phyloP scores from a whole-genome alignment of 2,797 vertebrate species.

The Rhynchotus rufescens region DNA sequence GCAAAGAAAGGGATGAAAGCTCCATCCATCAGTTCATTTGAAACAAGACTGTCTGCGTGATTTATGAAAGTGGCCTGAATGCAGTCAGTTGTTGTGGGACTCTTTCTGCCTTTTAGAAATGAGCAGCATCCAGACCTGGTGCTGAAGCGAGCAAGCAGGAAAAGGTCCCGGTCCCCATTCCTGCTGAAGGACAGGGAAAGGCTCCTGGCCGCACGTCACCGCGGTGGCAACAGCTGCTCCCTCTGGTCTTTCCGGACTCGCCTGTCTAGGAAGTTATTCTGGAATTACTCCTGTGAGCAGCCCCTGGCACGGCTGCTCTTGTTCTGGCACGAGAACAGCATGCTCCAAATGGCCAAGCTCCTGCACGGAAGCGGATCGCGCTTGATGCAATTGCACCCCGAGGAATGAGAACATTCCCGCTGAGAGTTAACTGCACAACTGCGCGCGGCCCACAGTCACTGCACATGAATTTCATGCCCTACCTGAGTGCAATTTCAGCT shows the following conservation, averaged over 20 bases:
- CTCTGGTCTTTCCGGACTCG: background rate
- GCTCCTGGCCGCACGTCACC: background rate
- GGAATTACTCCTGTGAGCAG: background rate
- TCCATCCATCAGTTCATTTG: conserved; percentile 12
- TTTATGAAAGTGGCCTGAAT: background rate
- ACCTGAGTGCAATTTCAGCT: background rate
- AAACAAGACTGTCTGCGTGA: background rate
- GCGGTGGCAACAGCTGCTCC: background rate
- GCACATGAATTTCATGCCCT: background rate
- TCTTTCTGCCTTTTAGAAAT: accelerated
- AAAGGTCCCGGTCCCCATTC: background rate
- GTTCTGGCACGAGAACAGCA: background rate
- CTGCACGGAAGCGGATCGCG: background rate
- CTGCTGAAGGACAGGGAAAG: background rate
- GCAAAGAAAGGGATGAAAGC: background rate
- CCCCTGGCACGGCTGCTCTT: background rate
- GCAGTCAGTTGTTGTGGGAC: background rate
- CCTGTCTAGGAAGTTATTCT: background rate
- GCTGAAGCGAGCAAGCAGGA: accelerated
- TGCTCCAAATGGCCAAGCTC: background rate
- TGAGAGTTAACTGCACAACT: background rate
- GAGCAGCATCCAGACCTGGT: background rate
- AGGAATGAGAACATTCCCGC: background rate
- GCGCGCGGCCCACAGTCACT: accelerated
- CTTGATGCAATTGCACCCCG: background rate